Evolutionary conservation across 2,888 invertebrate species (phyloP).

Genomic region (Oegoconia quadripuncta): DNA sequence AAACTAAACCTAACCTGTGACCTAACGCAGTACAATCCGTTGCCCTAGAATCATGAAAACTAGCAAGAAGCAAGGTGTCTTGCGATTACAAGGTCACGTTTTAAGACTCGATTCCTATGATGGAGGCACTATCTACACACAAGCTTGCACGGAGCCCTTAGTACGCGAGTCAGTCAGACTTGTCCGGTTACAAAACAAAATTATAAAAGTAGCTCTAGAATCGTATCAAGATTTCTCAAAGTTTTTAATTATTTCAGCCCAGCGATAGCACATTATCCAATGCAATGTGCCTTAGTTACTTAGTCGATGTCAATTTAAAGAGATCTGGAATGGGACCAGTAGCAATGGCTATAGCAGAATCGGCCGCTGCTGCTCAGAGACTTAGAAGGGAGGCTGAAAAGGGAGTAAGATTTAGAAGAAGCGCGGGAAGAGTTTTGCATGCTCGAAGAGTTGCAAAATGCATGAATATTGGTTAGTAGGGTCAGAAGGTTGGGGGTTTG

Average conservation of each 20-base stretch:
- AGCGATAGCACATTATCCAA: slow-evolving; percentile 60
- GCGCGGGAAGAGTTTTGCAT: slow-evolving; percentile 67
- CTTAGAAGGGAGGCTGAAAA: slow-evolving; percentile 67
- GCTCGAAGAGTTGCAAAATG: slow-evolving; percentile 66
- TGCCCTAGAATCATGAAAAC: no score
- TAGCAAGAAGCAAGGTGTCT: no score
- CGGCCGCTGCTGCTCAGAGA: slow-evolving; percentile 66
- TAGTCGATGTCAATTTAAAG: slow-evolving; percentile 65
- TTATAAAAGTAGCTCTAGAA: no score
- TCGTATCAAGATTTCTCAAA: neutral
- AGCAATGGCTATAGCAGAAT: slow-evolving; percentile 65
- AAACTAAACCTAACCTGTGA: no score
- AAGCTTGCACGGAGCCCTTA: no score
- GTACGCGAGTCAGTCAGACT: no score
- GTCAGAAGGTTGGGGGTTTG: no score
- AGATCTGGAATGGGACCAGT: slow-evolving; percentile 68
- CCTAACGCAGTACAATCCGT: no score
- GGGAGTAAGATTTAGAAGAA: slow-evolving; percentile 64
- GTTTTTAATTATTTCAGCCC: slow-evolving; percentile 41
- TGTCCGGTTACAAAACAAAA: no score
- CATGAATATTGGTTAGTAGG: slow-evolving; percentile 64
- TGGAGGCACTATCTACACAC: no score
- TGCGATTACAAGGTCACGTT: no score
- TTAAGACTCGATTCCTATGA: no score
- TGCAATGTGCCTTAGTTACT: slow-evolving; percentile 67